Percentiles rank a stretch among this genome's conserved stretches.
These are phyloP conservation scores for Zaprionus obscuricornis DNA, from an alignment of 2,888 invertebrate species.

Conservation along the genomic window DNA sequence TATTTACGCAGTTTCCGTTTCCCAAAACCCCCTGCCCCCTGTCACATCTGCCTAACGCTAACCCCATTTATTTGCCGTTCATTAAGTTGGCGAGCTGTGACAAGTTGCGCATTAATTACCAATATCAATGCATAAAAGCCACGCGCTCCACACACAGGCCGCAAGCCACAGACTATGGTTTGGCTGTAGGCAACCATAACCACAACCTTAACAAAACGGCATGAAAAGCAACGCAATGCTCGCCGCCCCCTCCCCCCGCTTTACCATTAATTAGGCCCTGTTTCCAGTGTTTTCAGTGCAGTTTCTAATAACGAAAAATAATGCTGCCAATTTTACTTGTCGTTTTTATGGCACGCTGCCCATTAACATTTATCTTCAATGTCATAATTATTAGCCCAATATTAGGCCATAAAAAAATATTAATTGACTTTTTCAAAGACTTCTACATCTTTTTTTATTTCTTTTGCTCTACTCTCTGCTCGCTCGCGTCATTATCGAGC, in stretches of 20 bases:
- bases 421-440: conserved; percentile 50
- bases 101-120: conserved; percentile 57
- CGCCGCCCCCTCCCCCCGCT: too few species aligned
- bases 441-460: too few species aligned
- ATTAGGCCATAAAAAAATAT: conserved; percentile 54
- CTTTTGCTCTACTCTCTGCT: too few species aligned
- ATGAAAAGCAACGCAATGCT: too few species aligned
- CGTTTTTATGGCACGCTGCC: conserved; percentile 33
- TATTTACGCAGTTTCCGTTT: conserved; percentile 26
- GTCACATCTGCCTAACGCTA: neutral
- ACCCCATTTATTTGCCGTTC: conserved; percentile 3
- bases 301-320: conserved; percentile 18
- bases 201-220: conserved; percentile 18
- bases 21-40: neutral
- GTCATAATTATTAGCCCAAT: conserved; percentile 58
- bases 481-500: conserved; percentile 17
- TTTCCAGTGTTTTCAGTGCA: conserved; percentile 5
- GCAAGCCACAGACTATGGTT: conserved; percentile 52
- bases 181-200: conserved; percentile 15
- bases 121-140: conserved; percentile 62
- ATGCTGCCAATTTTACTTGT: conserved; percentile 37
- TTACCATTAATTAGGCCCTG: conserved; percentile 38
- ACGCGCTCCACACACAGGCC: too few species aligned
- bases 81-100: conserved; percentile 21
- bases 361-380: conserved; percentile 59